phyloP scores from a whole-genome alignment of 2,888 invertebrate species.

The Diaphora mendica region DNA sequence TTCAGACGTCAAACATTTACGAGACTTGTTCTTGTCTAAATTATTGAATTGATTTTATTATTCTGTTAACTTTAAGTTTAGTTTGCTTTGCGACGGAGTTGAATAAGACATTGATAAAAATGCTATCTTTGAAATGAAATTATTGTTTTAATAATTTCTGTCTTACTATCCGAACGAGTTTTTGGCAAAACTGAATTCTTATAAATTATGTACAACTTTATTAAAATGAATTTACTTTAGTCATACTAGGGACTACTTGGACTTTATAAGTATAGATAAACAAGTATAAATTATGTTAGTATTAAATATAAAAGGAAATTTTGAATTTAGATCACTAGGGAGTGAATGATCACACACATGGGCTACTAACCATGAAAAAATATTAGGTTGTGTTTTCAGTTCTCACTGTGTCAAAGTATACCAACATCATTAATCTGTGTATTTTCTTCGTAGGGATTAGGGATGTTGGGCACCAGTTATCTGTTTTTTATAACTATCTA shows the following conservation, averaged over 20 bases:
- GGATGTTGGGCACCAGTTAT: too few species aligned
- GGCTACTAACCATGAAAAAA: too few species aligned
- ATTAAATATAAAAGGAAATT: too few species aligned
- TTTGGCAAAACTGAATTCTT: background rate
- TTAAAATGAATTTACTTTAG: background rate
- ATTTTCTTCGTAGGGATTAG: too few species aligned
- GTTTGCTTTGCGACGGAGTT: background rate
- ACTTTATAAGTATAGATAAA: background rate
- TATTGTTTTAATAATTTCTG: background rate
- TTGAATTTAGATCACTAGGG: background rate
- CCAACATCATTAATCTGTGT: background rate
- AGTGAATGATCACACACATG: background rate
- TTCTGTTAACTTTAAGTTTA: conserved; percentile 7
- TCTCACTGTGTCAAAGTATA: background rate
- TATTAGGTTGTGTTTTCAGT: background rate
- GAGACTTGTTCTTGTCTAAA: conserved; percentile 5
- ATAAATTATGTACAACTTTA: background rate
- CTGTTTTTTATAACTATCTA: too few species aligned
- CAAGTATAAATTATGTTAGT: background rate
- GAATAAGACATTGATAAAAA: background rate
- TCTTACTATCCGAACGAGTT: background rate
- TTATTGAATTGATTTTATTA: conserved; percentile 5
- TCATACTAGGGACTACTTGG: background rate
- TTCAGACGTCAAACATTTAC: conserved; percentile 5
- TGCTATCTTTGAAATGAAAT: background rate